phyloP scores from a whole-genome alignment of 2,113 vertebrate species.

The Istiophorus platypterus region DNA sequence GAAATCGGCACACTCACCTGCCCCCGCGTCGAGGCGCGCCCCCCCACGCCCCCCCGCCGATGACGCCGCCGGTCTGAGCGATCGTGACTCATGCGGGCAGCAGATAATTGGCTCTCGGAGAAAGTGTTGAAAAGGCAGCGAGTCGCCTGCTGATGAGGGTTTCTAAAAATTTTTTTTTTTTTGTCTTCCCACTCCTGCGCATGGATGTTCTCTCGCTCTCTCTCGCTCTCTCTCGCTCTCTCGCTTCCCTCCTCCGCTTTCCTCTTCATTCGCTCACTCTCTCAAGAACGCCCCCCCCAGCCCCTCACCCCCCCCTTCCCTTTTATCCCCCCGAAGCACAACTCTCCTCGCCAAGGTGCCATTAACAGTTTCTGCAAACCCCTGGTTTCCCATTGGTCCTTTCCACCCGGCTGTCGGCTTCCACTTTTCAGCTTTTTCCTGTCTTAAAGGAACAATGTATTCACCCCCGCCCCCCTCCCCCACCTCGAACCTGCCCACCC shows the following conservation, averaged over 20 bases:
- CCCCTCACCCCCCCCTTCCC: background rate
- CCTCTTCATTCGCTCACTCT: background rate
- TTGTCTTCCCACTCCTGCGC: slow-evolving; percentile 20
- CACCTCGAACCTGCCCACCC: too few species aligned
- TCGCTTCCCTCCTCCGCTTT: slow-evolving; percentile 1
- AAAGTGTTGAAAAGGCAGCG: slow-evolving; percentile 64
- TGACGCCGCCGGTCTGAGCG: slow-evolving; percentile 73
- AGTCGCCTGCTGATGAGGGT: slow-evolving; percentile 1
- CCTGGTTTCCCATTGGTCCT: slow-evolving; percentile 57
- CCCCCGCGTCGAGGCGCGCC: too few species aligned
- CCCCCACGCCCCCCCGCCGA: too few species aligned
- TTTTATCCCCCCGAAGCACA: slow-evolving; percentile 26
- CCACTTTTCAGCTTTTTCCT: slow-evolving; percentile 41
- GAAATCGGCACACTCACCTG: slow-evolving; percentile 53
- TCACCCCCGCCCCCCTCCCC: too few species aligned
- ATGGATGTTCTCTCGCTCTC: slow-evolving; percentile 41
- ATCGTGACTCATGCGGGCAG: slow-evolving; percentile 73
- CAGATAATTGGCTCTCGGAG: slow-evolving; percentile 79
- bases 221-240: background rate
- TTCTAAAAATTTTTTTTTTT: slow-evolving; percentile 4
- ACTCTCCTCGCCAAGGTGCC: slow-evolving; percentile 54
- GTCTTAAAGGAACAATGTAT: slow-evolving; percentile 68
- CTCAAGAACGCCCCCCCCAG: slow-evolving; percentile 7
- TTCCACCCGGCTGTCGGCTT: slow-evolving; percentile 49
- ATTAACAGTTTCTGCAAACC: slow-evolving; percentile 56